A percentile compares a stretch with the other conserved stretches of the same genome.
Evolutionary conservation across 2,113 vertebrate species (phyloP).

Genomic region (Hymenochirus boettgeri): DNA sequence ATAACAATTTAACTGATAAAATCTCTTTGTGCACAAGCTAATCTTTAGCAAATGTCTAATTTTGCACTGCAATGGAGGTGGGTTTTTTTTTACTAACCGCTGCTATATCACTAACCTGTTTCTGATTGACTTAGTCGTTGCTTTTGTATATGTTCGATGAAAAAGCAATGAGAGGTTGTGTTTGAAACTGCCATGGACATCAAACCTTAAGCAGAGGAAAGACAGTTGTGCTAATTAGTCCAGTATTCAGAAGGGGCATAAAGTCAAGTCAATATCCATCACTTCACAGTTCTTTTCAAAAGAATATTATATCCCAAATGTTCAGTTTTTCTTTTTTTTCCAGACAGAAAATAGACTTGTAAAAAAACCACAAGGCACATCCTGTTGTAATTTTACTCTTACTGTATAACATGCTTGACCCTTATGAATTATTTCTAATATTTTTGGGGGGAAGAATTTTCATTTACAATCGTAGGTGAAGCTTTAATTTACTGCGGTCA

Average conservation of each 20-base stretch:
- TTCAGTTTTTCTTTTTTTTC: slow-evolving; percentile 27
- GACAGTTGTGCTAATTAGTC: slow-evolving; percentile 30
- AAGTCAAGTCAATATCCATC: slow-evolving; percentile 20
- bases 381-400: slow-evolving; percentile 28
- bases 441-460: too few species aligned
- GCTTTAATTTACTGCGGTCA: too few species aligned
- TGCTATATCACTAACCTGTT: slow-evolving; percentile 19
- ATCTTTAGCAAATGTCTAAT: too few species aligned
- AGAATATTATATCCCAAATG: slow-evolving; percentile 25
- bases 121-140: slow-evolving; percentile 50
- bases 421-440: neutral
- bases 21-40: too few species aligned
- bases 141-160: slow-evolving; percentile 47
- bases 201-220: neutral
- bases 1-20: neutral
- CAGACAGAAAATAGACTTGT: slow-evolving; percentile 30
- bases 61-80: too few species aligned
- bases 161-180: slow-evolving; percentile 46
- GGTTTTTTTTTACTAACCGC: too few species aligned
- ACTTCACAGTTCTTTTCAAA: slow-evolving; percentile 31
- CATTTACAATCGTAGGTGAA: too few species aligned
- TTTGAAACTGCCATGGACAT: slow-evolving; percentile 44
- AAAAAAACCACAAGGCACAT: neutral
- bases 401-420: slow-evolving; percentile 18
- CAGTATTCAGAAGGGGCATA: slow-evolving; percentile 22